Evolutionary conservation across 1,140 invertebrate species (phyloP), one percentile per base, ranked within the genome.

Genomic region (Luehdorfia chinensis): DNA sequence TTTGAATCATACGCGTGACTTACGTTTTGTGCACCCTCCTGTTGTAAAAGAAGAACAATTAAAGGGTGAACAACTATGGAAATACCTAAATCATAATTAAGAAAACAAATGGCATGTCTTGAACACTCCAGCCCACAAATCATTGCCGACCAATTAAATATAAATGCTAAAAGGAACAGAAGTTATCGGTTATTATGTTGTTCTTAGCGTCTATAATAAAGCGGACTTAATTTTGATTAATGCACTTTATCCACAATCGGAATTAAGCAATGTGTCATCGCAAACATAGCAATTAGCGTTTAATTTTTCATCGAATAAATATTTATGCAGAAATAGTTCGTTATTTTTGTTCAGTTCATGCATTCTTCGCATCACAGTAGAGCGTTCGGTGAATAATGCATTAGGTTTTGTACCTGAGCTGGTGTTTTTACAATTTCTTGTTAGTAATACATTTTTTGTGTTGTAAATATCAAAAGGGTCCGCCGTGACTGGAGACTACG

Each of bases 401-500:
- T 43, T 30, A 39, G 12, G 34, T 21, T 41, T 41, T 41, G 39
- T 43, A 43, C 39, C 39, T 43, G 39, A 4, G n/a, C 15, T 43
- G 14, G 25, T 43, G 39, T 43, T 43, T 63, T 66, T 33, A 43
- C 25, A 45, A 50, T 45, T 51, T 31, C 39, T 28, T 58, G 55
- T 60, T 60, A 62, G 55, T 47, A 54, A 59, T 55, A 56, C 57
- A 59, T 46, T 62, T 62, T 48, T 39, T 67, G 61, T 67, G 60
- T 63, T 62, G 56, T 57, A 59, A 52, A 66, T 57, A 61, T 66
- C 55, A 66, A 63, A 66, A 55, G 56, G 58, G 46, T 52, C 55
- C 61, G 65, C 59, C 58, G 45, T 43, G 39, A 43, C 39, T 43
- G 36, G 51, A 63, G 62, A 71, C 63, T 67, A 62, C 49, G 67